Evolutionary conservation across 2,113 vertebrate genomes (phyloP), one percentile per base, ranked within the genome.

Genomic region (Myiozetetes cayanensis): DNA sequence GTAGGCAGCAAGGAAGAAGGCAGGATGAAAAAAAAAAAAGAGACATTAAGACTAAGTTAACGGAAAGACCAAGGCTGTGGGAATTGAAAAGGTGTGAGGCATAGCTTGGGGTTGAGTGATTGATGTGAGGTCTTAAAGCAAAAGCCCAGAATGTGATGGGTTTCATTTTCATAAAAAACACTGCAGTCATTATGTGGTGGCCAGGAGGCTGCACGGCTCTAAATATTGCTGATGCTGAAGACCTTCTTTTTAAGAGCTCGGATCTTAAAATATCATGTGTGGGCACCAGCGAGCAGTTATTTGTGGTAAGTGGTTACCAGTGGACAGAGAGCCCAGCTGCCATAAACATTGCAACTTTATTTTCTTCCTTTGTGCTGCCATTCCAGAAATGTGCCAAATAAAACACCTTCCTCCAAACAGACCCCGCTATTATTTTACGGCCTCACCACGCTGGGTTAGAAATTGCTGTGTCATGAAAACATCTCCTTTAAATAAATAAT

Each of bases 131-230:
- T 67, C 95, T 92, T 92, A 87, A 71, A 97, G 81, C 75, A 94
- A 92, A 44, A 95, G 75, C 93, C 84, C 95, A 90, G 88, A 94
- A 58, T 33, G 75, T 2, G 85, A 95, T 82, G 94, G 89, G 88
- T 90, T 97, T 85, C 93, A 93, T 93, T 94, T 97, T 96, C 94
- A 93, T 88, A 66, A 81, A 94, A 92, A 95, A 96, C 92, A 96
- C 53, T 92, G 77, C 81, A 91, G 70, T 49, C 95, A 84, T 94
- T 96, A 89, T 96, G 84, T 55, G 91, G 91, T 79, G 81, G 88
- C 88, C 91, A 92, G 92, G 28, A 92, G 55, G 83, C 77, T 82
- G 92, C 19, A 44, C 52, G 2, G 72, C 91, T 89, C 86, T 95
- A 97, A 96, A 96, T 94, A 95, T 90, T 88, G 78, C 88, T 71